Percentiles rank a stretch among this genome's conserved stretches.
These are phyloP conservation scores for Lagodon rhomboides DNA, from an alignment of 2,797 vertebrate species.

Conservation along the genomic window DNA sequence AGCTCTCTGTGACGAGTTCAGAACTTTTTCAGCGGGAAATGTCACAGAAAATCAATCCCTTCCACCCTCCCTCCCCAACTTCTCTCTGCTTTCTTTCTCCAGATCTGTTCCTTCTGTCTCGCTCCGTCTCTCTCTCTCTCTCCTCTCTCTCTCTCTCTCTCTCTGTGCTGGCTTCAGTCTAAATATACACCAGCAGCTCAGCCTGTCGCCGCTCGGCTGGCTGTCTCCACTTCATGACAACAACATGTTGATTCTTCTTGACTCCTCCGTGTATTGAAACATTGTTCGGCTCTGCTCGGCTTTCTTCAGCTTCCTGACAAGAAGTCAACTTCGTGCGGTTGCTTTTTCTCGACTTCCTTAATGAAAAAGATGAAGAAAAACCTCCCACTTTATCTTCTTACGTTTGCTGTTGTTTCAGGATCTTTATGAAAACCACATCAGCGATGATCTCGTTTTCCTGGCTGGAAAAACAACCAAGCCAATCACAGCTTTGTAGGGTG, in stretches of 20 bases:
- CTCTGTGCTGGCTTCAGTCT: constrained; percentile 47
- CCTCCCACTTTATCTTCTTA: neutral
- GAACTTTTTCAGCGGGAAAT: constrained; percentile 73
- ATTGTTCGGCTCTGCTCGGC: neutral
- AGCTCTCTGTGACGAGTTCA: constrained; percentile 63
- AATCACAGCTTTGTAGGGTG: neutral
- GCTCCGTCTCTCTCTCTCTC: constrained; percentile 2
- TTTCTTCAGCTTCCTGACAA: constrained; percentile 10
- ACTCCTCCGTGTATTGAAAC: constrained; percentile 14
- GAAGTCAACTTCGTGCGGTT: neutral
- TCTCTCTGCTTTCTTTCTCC: constrained; percentile 60
- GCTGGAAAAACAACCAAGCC: neutral
- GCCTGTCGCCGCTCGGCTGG: constrained; percentile 19
- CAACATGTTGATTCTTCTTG: constrained; percentile 42
- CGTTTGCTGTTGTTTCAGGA: neutral
- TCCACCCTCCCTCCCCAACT: constrained; percentile 66
- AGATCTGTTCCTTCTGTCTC: constrained; percentile 41
- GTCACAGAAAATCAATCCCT: constrained; percentile 76
- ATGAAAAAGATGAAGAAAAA: neutral
- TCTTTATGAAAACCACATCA: neutral
- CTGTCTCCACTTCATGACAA: constrained; percentile 34
- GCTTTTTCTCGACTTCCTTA: constrained; percentile 1
- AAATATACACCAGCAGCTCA: constrained; percentile 65
- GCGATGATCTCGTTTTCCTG: no score
- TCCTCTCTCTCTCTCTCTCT: constrained; percentile 1